Base-by-base conservation (phyloP, 1,140 invertebrate genomes). In the Brachionus plicatilis region DNA sequence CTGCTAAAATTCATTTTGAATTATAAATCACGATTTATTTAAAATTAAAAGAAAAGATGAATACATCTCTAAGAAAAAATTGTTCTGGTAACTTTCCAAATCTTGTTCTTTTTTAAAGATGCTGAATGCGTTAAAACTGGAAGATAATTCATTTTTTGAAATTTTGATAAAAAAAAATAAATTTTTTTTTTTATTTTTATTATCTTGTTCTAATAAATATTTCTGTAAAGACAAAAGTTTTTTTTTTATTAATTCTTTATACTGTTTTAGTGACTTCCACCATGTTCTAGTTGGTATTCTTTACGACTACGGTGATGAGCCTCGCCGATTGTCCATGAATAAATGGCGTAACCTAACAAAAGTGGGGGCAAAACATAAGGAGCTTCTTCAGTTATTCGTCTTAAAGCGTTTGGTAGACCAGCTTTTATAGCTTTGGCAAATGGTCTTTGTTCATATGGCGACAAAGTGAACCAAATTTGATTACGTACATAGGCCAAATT, bases 401-500 rank as follows among this genome's bases (percentile, higher is more conserved):
- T n/a, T 65, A 82, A 65, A 45, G 79, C 14, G n/a, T 82, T 82
- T 20, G 79, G 79, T 60, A 82, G 12, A 82, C 79, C 79, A 65
- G 53, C 41, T 47, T 82, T 82, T 12, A 82, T 82, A 24, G 79
- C 79, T 60, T 82, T 82, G 12, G 79, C 79, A 37, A 82, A 82
- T 68, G 79, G 79, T 65, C 79, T 60, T 82, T 82, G 79, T 27
- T 82, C 79, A 20, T 82, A 82, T 68, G 79, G 79, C 14, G 79
- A 82, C 33, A 82, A 68, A 45, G 79, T 82, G 27, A 82, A 82
- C 79, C 79, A 82, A 24, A 82, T 68, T 82, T 82, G 79, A 41
- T 82, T 82, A n/a, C 79, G 3, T 14, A 82, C 79, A 47, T 82
- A 82, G 33, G 79, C 37, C 60, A 82, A 65, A 41, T 82, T 60